These are phyloP conservation scores for Phorcus lineatus DNA, from an alignment of 2,888 invertebrate species.

Conservation along the genomic window DNA sequence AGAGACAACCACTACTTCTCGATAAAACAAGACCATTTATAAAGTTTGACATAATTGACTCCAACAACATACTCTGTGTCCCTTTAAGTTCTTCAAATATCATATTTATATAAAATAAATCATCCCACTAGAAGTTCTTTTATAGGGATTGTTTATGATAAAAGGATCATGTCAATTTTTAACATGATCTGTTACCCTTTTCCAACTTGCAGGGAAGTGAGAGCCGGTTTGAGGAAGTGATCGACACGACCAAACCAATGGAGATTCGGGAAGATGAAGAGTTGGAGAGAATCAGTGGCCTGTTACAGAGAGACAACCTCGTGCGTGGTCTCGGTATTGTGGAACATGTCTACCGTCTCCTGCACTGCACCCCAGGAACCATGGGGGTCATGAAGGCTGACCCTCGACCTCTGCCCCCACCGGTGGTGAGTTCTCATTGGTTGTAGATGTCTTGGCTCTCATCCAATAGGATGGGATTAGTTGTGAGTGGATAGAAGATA, in stretches of 20 bases:
- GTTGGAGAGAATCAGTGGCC: slow-evolving; percentile 72
- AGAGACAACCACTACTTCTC: too few relatives aligned
- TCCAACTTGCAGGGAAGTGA: neutral
- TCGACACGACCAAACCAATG: slow-evolving; percentile 71
- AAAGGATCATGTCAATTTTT: too few relatives aligned
- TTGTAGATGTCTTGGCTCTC: neutral
- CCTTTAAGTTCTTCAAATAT: too few relatives aligned
- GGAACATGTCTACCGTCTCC: slow-evolving; percentile 73
- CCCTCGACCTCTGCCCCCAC: slow-evolving; percentile 55
- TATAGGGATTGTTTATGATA: too few relatives aligned
- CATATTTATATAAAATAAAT: too few relatives aligned
- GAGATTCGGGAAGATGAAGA: slow-evolving; percentile 75
- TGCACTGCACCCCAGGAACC: slow-evolving; percentile 74
- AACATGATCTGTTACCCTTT: too few relatives aligned
- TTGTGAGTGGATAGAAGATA: too few relatives aligned
- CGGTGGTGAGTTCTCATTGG: slow-evolving; percentile 51
- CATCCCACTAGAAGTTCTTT: neutral
- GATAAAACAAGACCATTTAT: too few relatives aligned
- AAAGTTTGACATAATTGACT: too few relatives aligned
- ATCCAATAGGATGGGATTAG: neutral
- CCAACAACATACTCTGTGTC: too few relatives aligned
- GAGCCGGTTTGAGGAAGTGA: slow-evolving; percentile 51
- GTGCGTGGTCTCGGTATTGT: slow-evolving; percentile 74
- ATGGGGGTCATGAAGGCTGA: slow-evolving; percentile 66
- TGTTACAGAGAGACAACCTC: slow-evolving; percentile 75